These are phyloP conservation scores for Sebastes itinus DNA, from an alignment of 2,797 vertebrate genomes.

Conservation along the genomic window DNA sequence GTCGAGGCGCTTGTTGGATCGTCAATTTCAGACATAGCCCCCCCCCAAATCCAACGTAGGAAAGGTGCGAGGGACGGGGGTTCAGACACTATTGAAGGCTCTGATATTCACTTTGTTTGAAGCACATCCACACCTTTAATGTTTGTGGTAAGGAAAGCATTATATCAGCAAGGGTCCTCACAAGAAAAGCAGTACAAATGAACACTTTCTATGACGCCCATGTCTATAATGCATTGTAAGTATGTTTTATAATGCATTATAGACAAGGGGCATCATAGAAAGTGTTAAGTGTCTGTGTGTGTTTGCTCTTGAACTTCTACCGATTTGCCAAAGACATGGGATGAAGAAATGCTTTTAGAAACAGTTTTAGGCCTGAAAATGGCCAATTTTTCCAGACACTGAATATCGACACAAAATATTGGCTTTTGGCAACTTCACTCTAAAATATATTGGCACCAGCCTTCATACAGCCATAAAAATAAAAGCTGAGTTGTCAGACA, in stretches of 20 bases:
- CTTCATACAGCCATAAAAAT: conserved; percentile 46
- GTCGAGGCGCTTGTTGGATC: not conserved
- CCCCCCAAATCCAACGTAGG: not conserved
- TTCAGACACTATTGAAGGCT: not conserved
- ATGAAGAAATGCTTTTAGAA: not conserved
- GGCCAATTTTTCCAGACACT: conserved; percentile 1
- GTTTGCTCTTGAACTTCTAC: not conserved
- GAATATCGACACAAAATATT: conserved; percentile 14
- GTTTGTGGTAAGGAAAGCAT: no score
- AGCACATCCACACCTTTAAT: no score
- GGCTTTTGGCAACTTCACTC: conserved; percentile 13
- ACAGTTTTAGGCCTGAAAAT: not conserved
- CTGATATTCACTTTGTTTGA: no score
- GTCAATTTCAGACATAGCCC: no score
- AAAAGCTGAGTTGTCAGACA: conserved; percentile 54
- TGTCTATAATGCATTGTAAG: not conserved
- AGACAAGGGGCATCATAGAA: not conserved
- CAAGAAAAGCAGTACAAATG: not conserved
- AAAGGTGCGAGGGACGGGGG: not conserved
- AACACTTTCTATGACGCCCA: not conserved
- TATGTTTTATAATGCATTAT: not conserved
- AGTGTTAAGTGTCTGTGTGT: not conserved
- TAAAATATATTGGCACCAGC: conserved; percentile 28
- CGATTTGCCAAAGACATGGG: not conserved
- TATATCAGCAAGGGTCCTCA: not conserved